A percentile compares a stretch with the other conserved stretches of the same genome.
These are phyloP conservation scores for Heliopora coerulea DNA, from an alignment of 92 coral and sea anemone genomes.

Conservation along the genomic window DNA sequence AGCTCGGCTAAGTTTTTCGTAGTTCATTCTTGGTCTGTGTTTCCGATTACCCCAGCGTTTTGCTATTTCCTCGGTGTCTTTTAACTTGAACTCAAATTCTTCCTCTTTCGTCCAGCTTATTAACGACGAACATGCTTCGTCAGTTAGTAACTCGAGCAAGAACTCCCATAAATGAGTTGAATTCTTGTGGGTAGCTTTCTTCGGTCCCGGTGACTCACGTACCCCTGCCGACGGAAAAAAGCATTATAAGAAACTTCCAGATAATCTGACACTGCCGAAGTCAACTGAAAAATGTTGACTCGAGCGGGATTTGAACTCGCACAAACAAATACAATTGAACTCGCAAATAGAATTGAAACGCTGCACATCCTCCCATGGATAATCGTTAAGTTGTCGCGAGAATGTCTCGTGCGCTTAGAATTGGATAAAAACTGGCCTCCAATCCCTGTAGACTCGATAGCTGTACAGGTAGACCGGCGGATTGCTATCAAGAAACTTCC, in stretches of 20 bases:
- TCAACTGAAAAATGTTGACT: too few relatives aligned
- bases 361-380: too few relatives aligned
- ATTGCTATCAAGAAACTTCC: too few relatives aligned
- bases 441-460: too few relatives aligned
- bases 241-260: neutral
- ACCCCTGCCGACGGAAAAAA: neutral
- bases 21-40: slow-evolving; percentile 97
- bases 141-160: slow-evolving; percentile 85
- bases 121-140: slow-evolving; percentile 83
- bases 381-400: too few relatives aligned
- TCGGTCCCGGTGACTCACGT: neutral
- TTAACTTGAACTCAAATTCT: slow-evolving; percentile 82
- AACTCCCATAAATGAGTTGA: slow-evolving; percentile 97
- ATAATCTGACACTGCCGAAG: too few relatives aligned
- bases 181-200: slow-evolving; percentile 51
- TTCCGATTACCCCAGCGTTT: slow-evolving; percentile 95
- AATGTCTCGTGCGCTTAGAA: too few relatives aligned
- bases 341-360: too few relatives aligned
- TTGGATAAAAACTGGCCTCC: too few relatives aligned
- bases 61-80: slow-evolving; percentile 96
- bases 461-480: too few relatives aligned
- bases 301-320: too few relatives aligned
- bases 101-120: slow-evolving; percentile 95
- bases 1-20: slow-evolving; percentile 94
- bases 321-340: too few relatives aligned